Percentiles rank a stretch among this genome's conserved stretches.
phyloP scores from a whole-genome alignment of 2,797 vertebrate genomes.

The Rhynchonycteris naso region DNA sequence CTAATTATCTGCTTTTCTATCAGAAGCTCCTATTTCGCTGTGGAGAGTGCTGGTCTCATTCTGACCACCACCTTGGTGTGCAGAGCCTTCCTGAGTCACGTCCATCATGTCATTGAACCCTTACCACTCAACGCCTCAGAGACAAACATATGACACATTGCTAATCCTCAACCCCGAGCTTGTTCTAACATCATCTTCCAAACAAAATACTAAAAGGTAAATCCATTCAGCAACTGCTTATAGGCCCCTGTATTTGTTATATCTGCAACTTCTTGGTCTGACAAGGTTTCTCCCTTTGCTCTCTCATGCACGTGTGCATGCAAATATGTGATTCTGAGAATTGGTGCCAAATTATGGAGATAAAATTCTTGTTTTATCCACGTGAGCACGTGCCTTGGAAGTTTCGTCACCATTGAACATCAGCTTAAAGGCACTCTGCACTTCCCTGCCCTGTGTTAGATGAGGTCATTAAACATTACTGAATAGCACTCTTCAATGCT shows the following conservation, averaged over 20 bases:
- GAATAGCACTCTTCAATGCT: background rate
- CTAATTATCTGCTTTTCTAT: background rate
- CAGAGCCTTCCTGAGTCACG: background rate
- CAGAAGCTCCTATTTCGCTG: background rate
- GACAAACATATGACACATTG: background rate
- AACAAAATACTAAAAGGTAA: slow-evolving; percentile 12
- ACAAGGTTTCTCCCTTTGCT: background rate
- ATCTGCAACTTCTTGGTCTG: background rate
- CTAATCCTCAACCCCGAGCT: background rate
- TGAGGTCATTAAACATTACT: background rate
- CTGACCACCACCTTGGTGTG: background rate
- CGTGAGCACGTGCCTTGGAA: background rate
- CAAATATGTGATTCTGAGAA: background rate
- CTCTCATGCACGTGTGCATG: background rate
- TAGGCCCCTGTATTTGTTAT: background rate
- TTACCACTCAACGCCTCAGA: background rate
- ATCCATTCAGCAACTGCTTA: background rate
- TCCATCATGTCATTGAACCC: background rate
- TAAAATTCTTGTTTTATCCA: background rate
- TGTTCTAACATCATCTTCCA: background rate
- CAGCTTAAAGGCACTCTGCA: slow-evolving; percentile 19
- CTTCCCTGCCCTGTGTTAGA: background rate
- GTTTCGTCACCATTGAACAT: slow-evolving; percentile 22
- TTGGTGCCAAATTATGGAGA: background rate
- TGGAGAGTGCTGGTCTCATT: background rate